Evolutionary conservation across 2,797 vertebrate species (phyloP).

Genomic region (Onychomys arenicola): DNA sequence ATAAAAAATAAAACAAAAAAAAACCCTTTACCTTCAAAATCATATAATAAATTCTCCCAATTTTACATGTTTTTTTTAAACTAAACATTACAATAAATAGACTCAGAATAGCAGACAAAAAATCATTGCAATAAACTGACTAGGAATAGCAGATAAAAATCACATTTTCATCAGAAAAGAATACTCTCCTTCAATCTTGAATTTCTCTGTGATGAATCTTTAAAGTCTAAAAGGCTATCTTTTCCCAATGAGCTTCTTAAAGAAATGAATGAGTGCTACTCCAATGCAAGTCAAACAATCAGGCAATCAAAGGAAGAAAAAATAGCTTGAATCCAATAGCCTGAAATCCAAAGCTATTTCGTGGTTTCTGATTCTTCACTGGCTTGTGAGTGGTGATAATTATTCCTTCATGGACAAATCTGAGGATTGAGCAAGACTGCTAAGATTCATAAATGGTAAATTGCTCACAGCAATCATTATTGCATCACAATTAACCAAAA

Average conservation of each 20-base stretch:
- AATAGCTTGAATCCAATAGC: constrained; percentile 18
- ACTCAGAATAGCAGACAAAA: background rate
- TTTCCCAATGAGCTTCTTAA: constrained; percentile 58
- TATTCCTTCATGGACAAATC: constrained; percentile 82
- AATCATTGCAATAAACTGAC: background rate
- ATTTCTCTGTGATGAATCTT: constrained; percentile 52
- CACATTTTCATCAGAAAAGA: constrained; percentile 16
- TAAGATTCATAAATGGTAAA: constrained; percentile 76
- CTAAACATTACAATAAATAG: background rate
- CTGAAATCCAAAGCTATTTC: constrained; percentile 78
- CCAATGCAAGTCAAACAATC: constrained; percentile 82
- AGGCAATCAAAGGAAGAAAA: constrained; percentile 68
- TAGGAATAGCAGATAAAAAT: background rate
- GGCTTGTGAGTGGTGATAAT: constrained; percentile 75
- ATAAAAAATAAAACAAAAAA: no score
- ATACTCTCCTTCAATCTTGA: background rate
- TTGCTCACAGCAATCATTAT: constrained; percentile 65
- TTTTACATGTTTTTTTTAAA: constrained; percentile 49
- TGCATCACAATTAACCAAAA: constrained; percentile 74
- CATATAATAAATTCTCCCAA: background rate
- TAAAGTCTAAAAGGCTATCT: constrained; percentile 5
- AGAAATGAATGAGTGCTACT: constrained; percentile 65
- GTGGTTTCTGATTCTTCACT: constrained; percentile 75
- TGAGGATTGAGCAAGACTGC: constrained; percentile 58
- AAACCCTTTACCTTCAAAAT: background rate